Percentiles rank a stretch among this genome's conserved stretches.
Evolutionary conservation across 2,888 invertebrate species (phyloP).

Genomic region (Acanthosoma haemorrhoidale): DNA sequence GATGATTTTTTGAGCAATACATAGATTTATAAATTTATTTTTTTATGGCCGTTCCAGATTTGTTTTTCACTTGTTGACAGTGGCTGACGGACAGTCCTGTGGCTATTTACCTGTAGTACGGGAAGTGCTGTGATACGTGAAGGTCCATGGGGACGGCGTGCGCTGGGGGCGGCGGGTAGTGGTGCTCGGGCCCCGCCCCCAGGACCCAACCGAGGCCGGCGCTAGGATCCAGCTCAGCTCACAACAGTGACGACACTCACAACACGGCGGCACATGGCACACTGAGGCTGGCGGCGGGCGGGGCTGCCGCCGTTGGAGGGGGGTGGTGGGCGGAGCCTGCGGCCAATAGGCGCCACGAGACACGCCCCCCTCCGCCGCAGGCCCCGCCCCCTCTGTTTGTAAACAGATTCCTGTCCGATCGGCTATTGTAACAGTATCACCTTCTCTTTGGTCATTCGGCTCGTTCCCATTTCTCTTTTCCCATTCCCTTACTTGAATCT

Average conservation of each 20-base stretch:
- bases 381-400: slow-evolving; percentile 13
- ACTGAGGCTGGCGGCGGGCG: slow-evolving; percentile 13
- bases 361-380: background rate
- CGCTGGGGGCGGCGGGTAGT: slow-evolving; percentile 51
- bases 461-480: slow-evolving; percentile 10
- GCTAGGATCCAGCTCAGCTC: slow-evolving; percentile 33
- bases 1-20: background rate
- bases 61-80: background rate
- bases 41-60: background rate
- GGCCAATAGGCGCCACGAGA: background rate
- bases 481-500: background rate
- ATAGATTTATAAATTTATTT: background rate
- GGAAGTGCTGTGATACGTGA: slow-evolving; percentile 86
- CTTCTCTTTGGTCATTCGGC: background rate
- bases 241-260: background rate
- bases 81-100: background rate
- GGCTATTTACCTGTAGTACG: slow-evolving; percentile 76
- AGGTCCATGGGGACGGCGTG: slow-evolving; percentile 67
- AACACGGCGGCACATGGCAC: slow-evolving; percentile 23
- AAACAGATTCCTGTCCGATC: slow-evolving; percentile 15
- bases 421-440: slow-evolving; percentile 15
- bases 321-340: background rate
- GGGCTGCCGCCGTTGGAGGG: background rate
- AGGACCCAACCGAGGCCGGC: slow-evolving; percentile 49
- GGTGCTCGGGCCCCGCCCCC: slow-evolving; percentile 52